Evolutionary conservation across 2,888 invertebrate species (phyloP), one percentile per base, ranked within the genome.

Genomic region (Drosophila bunnanda): DNA sequence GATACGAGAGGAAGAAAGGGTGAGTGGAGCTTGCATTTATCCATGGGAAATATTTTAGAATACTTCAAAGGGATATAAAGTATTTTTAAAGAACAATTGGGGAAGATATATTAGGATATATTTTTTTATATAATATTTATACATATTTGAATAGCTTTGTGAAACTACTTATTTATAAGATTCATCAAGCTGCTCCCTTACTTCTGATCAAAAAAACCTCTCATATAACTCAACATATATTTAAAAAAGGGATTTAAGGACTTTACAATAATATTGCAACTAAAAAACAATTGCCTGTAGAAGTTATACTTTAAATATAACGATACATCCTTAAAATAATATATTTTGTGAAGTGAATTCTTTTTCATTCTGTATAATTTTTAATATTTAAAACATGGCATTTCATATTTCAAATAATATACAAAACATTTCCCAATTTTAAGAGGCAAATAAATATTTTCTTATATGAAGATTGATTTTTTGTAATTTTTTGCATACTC

Each of bases 1-100:
- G 97, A 98, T 98, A 92, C 96, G 97, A 92, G 98, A 98, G 94
- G 98, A 98, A 94, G 97, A 97, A 94, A 94, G 97, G 96, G 97
- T 97, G 93, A 97, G 97, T 96, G 57, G 12, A 22, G 30, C 22
- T 28, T 17, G 12, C 6, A 32, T 9, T 5, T 20, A 25, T 1
- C 2, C 10, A 15, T 15, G 15, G 10, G 10, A 36, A 25, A 50
- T 13, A 13, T 2, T 12, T 12, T 30, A 17, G 4, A 17, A 2
- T 15, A 15, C 5, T 25, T 9, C n/a, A 8, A 44, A 25, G 10
- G 25, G n/a, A n/a, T 44, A 25, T 39, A 4, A 10, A 10, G 5
- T 17, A 20, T 41, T 41, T 12, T 10, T 15, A 44, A 25, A 1
- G 4, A 9, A 2, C 0, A n/a, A 25, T 2, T 12, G 1, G 4